phyloP scores from a whole-genome alignment of 1,140 invertebrate genomes.

The Globodera rostochiensis region DNA sequence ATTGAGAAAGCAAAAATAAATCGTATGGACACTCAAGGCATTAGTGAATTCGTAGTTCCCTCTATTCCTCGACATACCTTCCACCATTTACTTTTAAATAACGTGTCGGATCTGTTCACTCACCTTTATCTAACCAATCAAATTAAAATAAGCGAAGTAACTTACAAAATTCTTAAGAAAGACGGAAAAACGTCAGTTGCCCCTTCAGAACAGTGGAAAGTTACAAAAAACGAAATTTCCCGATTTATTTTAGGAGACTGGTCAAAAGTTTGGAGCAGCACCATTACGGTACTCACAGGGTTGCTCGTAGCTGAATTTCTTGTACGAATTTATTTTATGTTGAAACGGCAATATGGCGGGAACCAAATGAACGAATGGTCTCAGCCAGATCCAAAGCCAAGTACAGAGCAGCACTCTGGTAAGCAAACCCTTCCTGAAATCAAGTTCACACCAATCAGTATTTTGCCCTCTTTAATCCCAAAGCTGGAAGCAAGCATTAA shows the following conservation, averaged over 20 bases:
- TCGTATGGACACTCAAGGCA: no score
- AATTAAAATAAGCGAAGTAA: background rate
- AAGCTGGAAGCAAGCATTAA: no score
- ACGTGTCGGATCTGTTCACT: background rate
- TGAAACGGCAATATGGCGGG: background rate
- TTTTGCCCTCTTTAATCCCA: no score
- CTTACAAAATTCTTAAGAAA: conserved; percentile 6
- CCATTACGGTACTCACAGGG: background rate
- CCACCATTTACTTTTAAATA: background rate
- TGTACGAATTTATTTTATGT: background rate
- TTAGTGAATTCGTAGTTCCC: background rate
- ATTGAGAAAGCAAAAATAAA: no score
- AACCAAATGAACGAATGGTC: background rate
- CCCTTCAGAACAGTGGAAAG: background rate
- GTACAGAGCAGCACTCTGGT: no score
- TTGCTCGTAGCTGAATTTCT: background rate
- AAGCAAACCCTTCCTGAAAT: background rate
- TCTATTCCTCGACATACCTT: background rate
- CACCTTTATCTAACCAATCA: background rate
- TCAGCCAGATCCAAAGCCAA: background rate
- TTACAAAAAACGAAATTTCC: background rate
- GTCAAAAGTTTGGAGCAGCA: background rate
- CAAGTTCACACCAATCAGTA: background rate
- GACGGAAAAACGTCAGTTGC: background rate
- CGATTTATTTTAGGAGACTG: background rate